Evolutionary conservation across 2,888 invertebrate species (phyloP).

Genomic region (Osedax fenrisi): DNA sequence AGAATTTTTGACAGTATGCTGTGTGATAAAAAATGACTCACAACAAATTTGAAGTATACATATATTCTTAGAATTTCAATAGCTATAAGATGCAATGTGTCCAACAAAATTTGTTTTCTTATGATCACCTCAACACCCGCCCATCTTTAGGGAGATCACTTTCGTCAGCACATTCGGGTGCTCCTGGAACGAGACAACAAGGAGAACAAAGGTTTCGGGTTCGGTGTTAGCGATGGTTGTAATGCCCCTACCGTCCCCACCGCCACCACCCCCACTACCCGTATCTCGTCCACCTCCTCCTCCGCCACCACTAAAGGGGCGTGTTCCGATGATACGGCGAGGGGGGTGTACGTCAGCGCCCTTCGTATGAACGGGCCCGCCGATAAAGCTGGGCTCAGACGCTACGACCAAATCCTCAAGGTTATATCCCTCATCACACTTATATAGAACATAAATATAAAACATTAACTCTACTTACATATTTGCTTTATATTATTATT

Average conservation of each 20-base stretch:
- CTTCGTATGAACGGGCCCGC: not conserved
- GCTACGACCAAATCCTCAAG: not conserved
- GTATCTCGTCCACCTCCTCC: not conserved
- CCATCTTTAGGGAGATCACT: not conserved
- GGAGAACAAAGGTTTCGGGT: not conserved
- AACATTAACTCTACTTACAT: too few species aligned
- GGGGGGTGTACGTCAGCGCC: not conserved
- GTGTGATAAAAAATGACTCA: too few species aligned
- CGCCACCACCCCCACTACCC: not conserved
- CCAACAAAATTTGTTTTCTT: too few species aligned
- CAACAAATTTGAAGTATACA: too few species aligned
- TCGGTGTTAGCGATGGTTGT: not conserved
- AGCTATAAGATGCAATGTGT: too few species aligned
- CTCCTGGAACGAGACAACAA: not conserved
- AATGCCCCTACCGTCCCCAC: not conserved
- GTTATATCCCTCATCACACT: too few species aligned
- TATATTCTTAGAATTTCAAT: too few species aligned
- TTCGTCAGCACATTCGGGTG: not conserved
- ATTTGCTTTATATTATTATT: too few species aligned
- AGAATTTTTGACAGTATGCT: too few species aligned
- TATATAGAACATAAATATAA: too few species aligned
- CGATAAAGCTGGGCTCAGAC: not conserved
- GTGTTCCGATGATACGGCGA: not conserved
- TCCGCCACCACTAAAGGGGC: not conserved
- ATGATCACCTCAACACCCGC: not conserved